Base-by-base conservation (phyloP, 2,888 invertebrate genomes). In the Perizoma flavofasciatum region DNA sequence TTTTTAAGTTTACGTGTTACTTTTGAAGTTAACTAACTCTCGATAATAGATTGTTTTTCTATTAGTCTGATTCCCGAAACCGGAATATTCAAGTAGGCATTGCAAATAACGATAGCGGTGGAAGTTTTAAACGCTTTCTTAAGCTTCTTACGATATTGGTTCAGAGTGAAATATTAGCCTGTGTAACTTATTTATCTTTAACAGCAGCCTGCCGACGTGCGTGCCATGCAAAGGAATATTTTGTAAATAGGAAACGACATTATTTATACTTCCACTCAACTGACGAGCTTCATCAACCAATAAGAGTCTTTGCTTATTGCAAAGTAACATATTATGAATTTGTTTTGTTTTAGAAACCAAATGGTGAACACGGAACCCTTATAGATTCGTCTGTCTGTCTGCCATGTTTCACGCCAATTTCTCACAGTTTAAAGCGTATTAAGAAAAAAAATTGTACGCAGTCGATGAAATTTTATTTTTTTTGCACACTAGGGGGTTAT, bases 71-170 rank as follows among this genome's bases (percentile, higher is more conserved):
- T 37, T 11, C 37, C 7, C 33, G 10, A 46, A 61, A 55, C 49
- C 58, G 48, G 43, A 58, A 58, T 48, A 58, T 61, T 54, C 57
- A 54, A 58, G 57, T 49, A 50, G 50, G 50, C 61, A 61, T 54
- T 58, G 51, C 58, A 62, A 59, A 55, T 51, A 55, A 49, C 51
- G 62, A 58, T 41, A 62, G 51, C 50, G 11, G 49, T 6, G 46
- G 55, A 58, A 59, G 48, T 62, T 61, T 62, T 62, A 62, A 62
- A 58, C 58, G 62, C 41, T 59, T 65, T 41, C 53, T 49, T 65
- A 61, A 61, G 67, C 67, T 61, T 51, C 63, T 67, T 65, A 68
- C 67, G 65, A 59, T 68, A 68, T 66, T 68, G 67, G 65, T 62
- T 63, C 46, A 50, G 65, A 68, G 67, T 68, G 63, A 68, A 64